A percentile compares a stretch with the other conserved stretches of the same genome.
Evolutionary conservation across 2,113 vertebrate genomes (phyloP).

Genomic region (Ctenodactylus gundi): DNA sequence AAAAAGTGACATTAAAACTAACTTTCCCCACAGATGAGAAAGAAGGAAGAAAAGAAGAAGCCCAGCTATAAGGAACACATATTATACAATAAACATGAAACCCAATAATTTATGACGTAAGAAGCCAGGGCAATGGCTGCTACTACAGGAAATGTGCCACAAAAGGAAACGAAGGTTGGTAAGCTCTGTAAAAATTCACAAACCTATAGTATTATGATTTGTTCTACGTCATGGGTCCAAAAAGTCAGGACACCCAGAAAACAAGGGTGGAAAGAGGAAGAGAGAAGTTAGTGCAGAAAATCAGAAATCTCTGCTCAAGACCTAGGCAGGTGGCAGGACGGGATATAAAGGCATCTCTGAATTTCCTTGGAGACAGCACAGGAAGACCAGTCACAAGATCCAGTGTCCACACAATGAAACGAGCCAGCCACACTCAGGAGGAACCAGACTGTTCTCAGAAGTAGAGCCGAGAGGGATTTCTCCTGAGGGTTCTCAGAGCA

Average conservation of each 20-base stretch:
- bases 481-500: not conserved
- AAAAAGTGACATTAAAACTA: too few relatives aligned
- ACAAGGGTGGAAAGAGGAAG: not conserved
- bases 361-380: not conserved
- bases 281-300: not conserved
- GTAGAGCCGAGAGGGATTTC: slow-evolving; percentile 17
- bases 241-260: not conserved
- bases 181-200: not conserved
- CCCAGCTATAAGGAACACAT: not conserved
- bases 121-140: not conserved
- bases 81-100: not conserved
- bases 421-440: not conserved
- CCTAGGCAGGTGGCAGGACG: not conserved
- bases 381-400: not conserved
- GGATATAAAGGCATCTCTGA: not conserved
- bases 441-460: slow-evolving; percentile 26
- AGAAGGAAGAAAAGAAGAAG: too few relatives aligned
- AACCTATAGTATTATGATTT: not conserved
- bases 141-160: not conserved
- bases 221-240: not conserved
- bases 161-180: too few relatives aligned
- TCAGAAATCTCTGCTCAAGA: not conserved
- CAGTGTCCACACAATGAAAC: not conserved
- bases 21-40: too few relatives aligned
- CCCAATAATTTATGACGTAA: not conserved